A percentile compares a stretch with the other conserved stretches of the same genome.
Evolutionary conservation across 2,888 invertebrate genomes (phyloP).

Genomic region (Tortricodes alternella): DNA sequence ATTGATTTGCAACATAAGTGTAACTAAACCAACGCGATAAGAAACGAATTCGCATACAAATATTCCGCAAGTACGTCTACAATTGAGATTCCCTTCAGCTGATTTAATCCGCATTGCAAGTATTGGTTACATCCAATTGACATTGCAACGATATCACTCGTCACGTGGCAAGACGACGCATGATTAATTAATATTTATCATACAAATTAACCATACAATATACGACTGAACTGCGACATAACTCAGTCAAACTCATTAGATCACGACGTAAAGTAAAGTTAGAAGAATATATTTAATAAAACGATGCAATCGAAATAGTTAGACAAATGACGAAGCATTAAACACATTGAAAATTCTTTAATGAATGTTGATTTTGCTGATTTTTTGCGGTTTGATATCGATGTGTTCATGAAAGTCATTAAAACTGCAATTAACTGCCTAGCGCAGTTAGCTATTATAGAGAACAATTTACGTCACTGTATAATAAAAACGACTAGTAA

Average conservation of each 20-base stretch:
- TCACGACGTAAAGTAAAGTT: constrained; percentile 6
- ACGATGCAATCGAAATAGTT: too few relatives aligned
- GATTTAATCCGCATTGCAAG: constrained; percentile 20
- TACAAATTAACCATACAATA: constrained; percentile 67
- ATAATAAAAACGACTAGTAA: too few relatives aligned
- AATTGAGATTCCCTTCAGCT: constrained; percentile 43
- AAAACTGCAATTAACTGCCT: neutral
- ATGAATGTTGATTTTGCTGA: too few relatives aligned
- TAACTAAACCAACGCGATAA: too few relatives aligned
- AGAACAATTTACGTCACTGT: too few relatives aligned
- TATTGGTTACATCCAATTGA: constrained; percentile 66
- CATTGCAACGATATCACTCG: constrained; percentile 61
- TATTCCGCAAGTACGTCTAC: neutral
- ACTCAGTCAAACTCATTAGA: constrained; percentile 30
- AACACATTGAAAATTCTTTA: neutral
- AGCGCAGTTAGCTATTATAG: too few relatives aligned
- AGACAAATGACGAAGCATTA: neutral
- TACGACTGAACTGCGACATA: constrained; percentile 12
- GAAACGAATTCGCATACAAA: too few relatives aligned
- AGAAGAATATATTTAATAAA: neutral
- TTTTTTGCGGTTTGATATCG: neutral
- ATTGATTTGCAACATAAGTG: too few relatives aligned
- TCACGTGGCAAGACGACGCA: constrained; percentile 58
- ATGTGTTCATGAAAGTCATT: neutral
- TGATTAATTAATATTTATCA: constrained; percentile 78